Evolutionary conservation across 2,797 vertebrate genomes (phyloP).

Genomic region (Sternotherus odoratus): DNA sequence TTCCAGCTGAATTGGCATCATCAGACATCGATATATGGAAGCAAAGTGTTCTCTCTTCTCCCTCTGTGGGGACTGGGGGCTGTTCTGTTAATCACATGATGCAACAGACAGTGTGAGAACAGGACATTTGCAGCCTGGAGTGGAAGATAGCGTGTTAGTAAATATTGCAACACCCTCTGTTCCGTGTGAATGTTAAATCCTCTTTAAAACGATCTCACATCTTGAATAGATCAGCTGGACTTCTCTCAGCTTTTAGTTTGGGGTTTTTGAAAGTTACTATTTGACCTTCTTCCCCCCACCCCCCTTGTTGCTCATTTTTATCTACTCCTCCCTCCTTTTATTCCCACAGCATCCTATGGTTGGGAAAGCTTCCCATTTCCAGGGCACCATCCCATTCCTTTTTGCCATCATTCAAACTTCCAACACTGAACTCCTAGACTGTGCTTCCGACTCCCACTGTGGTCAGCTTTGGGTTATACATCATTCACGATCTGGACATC

Average conservation of each 20-base stretch:
- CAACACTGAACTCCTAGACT: not conserved
- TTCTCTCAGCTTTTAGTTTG: not conserved
- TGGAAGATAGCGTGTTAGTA: not conserved
- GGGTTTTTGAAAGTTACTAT: rapidly evolving
- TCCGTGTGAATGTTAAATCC: not conserved
- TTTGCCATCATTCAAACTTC: not conserved
- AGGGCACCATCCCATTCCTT: too few species aligned
- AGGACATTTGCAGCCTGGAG: not conserved
- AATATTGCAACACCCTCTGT: not conserved
- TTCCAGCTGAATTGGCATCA: not conserved
- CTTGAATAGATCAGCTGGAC: rapidly evolving
- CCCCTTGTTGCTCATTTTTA: not conserved
- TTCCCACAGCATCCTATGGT: rapidly evolving
- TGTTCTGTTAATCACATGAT: not conserved
- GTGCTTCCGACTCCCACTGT: not conserved
- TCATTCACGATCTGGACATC: not conserved
- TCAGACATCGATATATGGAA: not conserved
- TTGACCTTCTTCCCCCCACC: not conserved
- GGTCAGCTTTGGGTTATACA: not conserved
- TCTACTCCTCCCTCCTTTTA: not conserved
- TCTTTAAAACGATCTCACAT: rapidly evolving
- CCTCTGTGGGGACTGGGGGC: not conserved
- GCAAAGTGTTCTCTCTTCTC: not conserved
- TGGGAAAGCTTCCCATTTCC: rapidly evolving
- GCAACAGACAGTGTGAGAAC: not conserved